These are phyloP conservation scores for Miltochrista miniata DNA, from an alignment of 2,888 invertebrate genomes.

Conservation along the genomic window DNA sequence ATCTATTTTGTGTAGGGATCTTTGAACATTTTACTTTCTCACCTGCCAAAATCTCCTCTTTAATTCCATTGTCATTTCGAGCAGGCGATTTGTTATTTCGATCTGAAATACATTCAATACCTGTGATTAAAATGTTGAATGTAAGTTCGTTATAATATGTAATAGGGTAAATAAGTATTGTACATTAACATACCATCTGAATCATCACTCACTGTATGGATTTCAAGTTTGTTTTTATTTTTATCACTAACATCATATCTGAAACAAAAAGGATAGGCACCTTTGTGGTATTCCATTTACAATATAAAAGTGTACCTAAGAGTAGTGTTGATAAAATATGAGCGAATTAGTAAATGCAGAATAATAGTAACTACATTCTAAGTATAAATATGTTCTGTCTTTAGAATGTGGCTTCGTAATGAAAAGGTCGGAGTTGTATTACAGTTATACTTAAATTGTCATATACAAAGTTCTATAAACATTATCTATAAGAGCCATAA, in stretches of 20 bases:
- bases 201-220: slow-evolving; percentile 46
- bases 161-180: background rate
- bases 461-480: no score
- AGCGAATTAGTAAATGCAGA: no score
- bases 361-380: no score
- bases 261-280: slow-evolving; percentile 21
- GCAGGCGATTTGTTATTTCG: slow-evolving; percentile 40
- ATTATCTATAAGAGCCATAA: no score
- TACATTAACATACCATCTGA: slow-evolving; percentile 50
- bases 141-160: background rate
- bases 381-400: no score
- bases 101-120: slow-evolving; percentile 42
- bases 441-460: no score
- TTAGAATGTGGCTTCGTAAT: no score
- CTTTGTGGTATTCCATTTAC: no score
- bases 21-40: slow-evolving; percentile 61
- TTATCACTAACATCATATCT: slow-evolving; percentile 58
- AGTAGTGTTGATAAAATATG: no score
- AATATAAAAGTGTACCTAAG: no score
- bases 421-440: no score
- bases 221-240: slow-evolving; percentile 57
- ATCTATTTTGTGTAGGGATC: slow-evolving; percentile 54
- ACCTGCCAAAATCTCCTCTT: slow-evolving; percentile 58
- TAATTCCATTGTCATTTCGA: slow-evolving; percentile 43
- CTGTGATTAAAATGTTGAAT: slow-evolving; percentile 2